These are phyloP conservation scores for Boloria selene DNA, from an alignment of 2,888 invertebrate species.

Conservation along the genomic window DNA sequence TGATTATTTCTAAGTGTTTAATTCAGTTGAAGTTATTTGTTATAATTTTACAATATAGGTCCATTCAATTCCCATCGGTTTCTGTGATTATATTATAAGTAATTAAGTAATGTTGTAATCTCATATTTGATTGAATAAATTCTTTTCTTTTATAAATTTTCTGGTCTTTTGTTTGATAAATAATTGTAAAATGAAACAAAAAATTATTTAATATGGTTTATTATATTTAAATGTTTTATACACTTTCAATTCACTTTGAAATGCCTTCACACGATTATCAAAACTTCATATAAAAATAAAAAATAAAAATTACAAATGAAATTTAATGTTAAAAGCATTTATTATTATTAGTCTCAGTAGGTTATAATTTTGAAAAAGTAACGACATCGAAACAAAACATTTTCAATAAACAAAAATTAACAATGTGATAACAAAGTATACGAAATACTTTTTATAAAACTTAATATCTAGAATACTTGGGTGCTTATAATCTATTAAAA, in stretches of 20 bases:
- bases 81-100: slow-evolving; percentile 11
- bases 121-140: slow-evolving; percentile 18
- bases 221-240: slow-evolving; percentile 30
- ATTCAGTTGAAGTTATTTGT: slow-evolving; percentile 1
- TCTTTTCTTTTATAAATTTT: neutral
- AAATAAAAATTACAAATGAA: slow-evolving; percentile 21
- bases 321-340: slow-evolving; percentile 1
- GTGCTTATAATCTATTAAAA: slow-evolving; percentile 17
- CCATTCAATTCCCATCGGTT: slow-evolving; percentile 8
- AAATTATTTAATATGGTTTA: slow-evolving; percentile 24
- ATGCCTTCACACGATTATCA: slow-evolving; percentile 23
- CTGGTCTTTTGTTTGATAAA: neutral
- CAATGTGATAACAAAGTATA: slow-evolving; percentile 13
- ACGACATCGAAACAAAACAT: slow-evolving; percentile 15
- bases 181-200: neutral
- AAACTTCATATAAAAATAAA: slow-evolving; percentile 29
- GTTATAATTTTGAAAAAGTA: slow-evolving; percentile 13
- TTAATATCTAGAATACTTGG: slow-evolving; percentile 28
- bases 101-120: slow-evolving; percentile 5
- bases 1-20: slow-evolving; percentile 14
- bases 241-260: slow-evolving; percentile 18
- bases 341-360: slow-evolving; percentile 9
- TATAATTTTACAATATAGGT: neutral
- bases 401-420: slow-evolving; percentile 8
- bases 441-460: slow-evolving; percentile 16